Percentiles rank a stretch among this genome's conserved stretches.
Evolutionary conservation across 2,113 vertebrate genomes (phyloP).

Genomic region (Craseonycteris thonglongyai): DNA sequence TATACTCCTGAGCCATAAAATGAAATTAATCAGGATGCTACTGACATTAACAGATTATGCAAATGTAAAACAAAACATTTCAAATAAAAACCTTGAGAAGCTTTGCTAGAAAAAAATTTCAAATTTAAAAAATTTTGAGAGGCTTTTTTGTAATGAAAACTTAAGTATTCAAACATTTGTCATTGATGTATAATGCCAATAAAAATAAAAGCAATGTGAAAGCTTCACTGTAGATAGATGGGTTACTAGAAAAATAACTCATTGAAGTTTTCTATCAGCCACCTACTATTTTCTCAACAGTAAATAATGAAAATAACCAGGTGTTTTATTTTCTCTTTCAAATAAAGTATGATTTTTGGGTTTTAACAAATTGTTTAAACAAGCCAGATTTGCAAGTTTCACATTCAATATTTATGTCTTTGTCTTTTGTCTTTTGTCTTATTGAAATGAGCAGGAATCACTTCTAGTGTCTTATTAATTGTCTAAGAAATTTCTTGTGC

Average conservation of each 20-base stretch:
- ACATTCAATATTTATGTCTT: conserved; percentile 14
- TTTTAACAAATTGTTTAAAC: neutral
- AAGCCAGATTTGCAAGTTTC: neutral
- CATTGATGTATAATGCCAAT: conserved; percentile 60
- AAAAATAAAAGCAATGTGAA: conserved; percentile 45
- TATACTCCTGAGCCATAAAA: conserved; percentile 53
- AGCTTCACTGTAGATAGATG: conserved; percentile 34
- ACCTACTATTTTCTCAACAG: conserved; percentile 52
- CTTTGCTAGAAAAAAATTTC: conserved; percentile 48
- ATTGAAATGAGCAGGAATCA: conserved; percentile 43
- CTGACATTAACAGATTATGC: conserved; percentile 57
- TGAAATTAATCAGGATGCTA: conserved; percentile 45
- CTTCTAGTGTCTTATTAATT: conserved; percentile 25
- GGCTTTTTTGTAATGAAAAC: conserved; percentile 67
- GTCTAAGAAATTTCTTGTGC: conserved; percentile 41
- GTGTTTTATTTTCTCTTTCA: conserved; percentile 52
- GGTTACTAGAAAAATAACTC: conserved; percentile 24
- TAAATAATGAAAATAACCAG: conserved; percentile 53
- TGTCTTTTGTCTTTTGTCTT: conserved; percentile 55
- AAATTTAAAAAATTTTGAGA: conserved; percentile 66
- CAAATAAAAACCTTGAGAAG: conserved; percentile 66
- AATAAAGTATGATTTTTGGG: conserved; percentile 26
- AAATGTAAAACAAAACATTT: conserved; percentile 70
- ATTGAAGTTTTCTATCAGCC: conserved; percentile 18
- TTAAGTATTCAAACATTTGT: conserved; percentile 61